A percentile compares a stretch with the other conserved stretches of the same genome.
These are phyloP conservation scores for Eclectus roratus DNA, from an alignment of 2,113 vertebrate species.

Conservation along the genomic window DNA sequence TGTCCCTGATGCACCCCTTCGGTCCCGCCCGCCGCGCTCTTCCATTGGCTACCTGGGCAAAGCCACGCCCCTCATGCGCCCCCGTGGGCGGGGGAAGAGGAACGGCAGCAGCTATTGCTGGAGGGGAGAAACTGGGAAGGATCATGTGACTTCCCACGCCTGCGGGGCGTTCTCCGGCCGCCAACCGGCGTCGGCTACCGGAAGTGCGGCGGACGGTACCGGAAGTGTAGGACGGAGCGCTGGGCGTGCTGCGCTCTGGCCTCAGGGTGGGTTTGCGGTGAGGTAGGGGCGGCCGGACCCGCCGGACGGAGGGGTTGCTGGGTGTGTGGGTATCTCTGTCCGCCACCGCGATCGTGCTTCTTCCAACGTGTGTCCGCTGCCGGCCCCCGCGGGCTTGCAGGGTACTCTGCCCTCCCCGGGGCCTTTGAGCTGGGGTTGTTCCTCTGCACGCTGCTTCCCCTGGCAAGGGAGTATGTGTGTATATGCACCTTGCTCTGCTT, in stretches of 20 bases:
- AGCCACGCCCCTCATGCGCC: rapidly evolving
- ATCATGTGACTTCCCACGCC: neutral
- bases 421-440: neutral
- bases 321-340: rapidly evolving
- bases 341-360: rapidly evolving
- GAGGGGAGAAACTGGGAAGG: rapidly evolving
- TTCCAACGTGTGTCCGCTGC: rapidly evolving
- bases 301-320: no score
- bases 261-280: rapidly evolving
- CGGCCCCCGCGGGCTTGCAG: neutral
- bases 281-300: rapidly evolving
- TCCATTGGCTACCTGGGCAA: rapidly evolving
- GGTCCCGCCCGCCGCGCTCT: neutral
- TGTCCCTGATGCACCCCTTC: rapidly evolving
- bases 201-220: neutral
- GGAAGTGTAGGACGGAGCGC: rapidly evolving
- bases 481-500: no score
- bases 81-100: neutral
- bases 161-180: no score
- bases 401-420: no score
- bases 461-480: no score
- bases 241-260: neutral
- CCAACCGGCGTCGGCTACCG: neutral
- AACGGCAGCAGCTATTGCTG: rapidly evolving
- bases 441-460: no score